Conservation (phyloP, 2,888 invertebrate genomes). For the Magallana nippona region DNA sequence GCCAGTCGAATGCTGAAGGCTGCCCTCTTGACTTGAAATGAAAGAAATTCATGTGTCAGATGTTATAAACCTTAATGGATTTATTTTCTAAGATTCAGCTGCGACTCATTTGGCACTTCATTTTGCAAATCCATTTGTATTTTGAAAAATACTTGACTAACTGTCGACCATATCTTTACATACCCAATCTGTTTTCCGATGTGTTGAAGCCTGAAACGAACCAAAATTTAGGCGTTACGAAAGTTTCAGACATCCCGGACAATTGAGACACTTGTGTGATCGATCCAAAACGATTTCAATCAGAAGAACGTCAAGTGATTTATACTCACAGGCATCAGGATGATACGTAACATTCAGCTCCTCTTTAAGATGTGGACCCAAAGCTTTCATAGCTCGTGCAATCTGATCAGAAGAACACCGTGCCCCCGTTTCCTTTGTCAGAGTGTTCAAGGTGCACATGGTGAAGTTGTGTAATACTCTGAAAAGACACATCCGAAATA, state of each 20-base stretch:
- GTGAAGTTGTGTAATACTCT: background rate
- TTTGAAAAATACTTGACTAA: no score
- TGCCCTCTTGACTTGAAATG: background rate
- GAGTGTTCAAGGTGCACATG: background rate
- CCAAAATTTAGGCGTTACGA: no score
- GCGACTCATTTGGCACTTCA: no score
- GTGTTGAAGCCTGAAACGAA: no score
- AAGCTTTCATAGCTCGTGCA: background rate
- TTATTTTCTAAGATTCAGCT: no score
- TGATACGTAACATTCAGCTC: background rate
- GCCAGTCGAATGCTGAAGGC: background rate
- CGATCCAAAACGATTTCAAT: no score
- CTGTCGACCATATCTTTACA: no score
- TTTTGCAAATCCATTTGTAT: no score
- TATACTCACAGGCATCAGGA: background rate
- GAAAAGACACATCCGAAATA: background rate
- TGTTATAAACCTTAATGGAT: no score
- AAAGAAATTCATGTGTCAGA: background rate
- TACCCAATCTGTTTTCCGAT: no score
- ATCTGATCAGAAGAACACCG: background rate
- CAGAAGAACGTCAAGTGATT: background rate
- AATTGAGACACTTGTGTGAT: no score
- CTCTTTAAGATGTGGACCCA: background rate
- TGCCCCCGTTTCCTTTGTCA: background rate
- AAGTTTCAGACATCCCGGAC: no score